Evolutionary conservation across 1,140 invertebrate species (phyloP).

Genomic region (Rhopalosiphum maidis): DNA sequence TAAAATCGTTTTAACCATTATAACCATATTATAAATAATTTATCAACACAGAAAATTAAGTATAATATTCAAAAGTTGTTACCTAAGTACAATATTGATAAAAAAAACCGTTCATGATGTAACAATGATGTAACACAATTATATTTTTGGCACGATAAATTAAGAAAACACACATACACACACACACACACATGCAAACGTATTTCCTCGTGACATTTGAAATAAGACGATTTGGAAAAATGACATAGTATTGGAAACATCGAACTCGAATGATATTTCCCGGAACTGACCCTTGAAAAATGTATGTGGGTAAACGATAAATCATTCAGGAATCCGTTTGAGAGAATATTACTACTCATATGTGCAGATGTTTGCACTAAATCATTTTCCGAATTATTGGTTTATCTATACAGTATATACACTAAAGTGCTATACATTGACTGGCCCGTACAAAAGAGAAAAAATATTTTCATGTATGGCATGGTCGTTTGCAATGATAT

Average conservation of each 20-base stretch:
- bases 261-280: background rate
- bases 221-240: background rate
- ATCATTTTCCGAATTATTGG: background rate
- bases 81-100: background rate
- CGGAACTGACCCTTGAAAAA: slow-evolving; percentile 3
- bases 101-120: background rate
- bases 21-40: no score
- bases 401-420: background rate
- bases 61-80: no score
- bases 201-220: background rate
- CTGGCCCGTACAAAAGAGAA: background rate
- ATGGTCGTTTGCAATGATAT: background rate
- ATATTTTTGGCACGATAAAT: background rate
- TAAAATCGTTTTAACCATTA: background rate
- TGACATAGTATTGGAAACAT: background rate
- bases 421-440: background rate
- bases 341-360: background rate
- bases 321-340: background rate
- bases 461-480: background rate
- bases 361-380: background rate
- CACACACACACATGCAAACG: background rate
- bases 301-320: background rate
- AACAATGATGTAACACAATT: background rate
- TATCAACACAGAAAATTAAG: background rate
- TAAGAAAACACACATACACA: background rate